Conservation (phyloP, 2,888 invertebrate genomes). For the Macropis europaea region DNA sequence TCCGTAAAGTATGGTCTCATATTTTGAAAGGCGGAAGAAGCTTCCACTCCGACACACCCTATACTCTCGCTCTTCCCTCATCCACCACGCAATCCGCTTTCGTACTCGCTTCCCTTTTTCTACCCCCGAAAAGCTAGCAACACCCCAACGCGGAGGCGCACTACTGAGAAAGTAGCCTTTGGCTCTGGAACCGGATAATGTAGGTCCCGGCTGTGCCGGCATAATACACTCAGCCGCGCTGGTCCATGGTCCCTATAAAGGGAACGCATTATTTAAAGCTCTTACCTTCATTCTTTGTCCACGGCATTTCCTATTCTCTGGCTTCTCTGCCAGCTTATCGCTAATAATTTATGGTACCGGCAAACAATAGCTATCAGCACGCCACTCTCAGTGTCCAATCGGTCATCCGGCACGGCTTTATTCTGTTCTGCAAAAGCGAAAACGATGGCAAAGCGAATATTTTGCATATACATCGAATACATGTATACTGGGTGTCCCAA, state of each 20-base stretch:
- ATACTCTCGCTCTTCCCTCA: slow-evolving; percentile 40
- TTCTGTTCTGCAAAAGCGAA: neutral
- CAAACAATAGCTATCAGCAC: slow-evolving; percentile 70
- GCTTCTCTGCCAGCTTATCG: slow-evolving; percentile 67
- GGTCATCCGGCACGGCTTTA: slow-evolving; percentile 43
- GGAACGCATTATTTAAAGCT: slow-evolving; percentile 73
- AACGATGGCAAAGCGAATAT: neutral
- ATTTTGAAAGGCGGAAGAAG: slow-evolving; percentile 70
- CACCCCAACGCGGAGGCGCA: slow-evolving; percentile 39
- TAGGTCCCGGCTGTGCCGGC: slow-evolving; percentile 63
- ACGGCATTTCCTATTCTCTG: slow-evolving; percentile 66
- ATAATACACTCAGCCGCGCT: slow-evolving; percentile 64
- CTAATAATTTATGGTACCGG: slow-evolving; percentile 69
- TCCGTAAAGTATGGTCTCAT: slow-evolving; percentile 68
- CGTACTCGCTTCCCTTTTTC: slow-evolving; percentile 29
- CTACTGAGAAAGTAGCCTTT: slow-evolving; percentile 67
- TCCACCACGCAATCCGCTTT: slow-evolving; percentile 12
- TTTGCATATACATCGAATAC: neutral
- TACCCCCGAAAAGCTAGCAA: slow-evolving; percentile 51
- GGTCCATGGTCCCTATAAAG: slow-evolving; percentile 66
- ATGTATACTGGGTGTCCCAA: no score
- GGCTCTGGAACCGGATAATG: slow-evolving; percentile 70
- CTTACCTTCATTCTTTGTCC: slow-evolving; percentile 71
- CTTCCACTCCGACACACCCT: slow-evolving; percentile 51
- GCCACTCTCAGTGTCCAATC: slow-evolving; percentile 52